These are phyloP conservation scores for Chrysotoxum bicinctum DNA, from an alignment of 2,888 invertebrate species.

Conservation along the genomic window DNA sequence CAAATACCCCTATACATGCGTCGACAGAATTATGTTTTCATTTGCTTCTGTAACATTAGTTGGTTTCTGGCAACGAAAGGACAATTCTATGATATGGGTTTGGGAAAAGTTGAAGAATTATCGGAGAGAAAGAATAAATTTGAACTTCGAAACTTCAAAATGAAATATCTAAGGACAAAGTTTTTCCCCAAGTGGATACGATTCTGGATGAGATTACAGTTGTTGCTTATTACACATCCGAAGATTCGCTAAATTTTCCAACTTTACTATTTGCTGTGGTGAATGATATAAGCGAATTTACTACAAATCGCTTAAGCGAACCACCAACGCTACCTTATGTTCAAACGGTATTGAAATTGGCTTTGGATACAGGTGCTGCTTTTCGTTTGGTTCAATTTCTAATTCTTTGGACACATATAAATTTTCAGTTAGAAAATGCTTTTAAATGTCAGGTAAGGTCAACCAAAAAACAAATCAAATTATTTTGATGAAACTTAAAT, in stretches of 20 bases:
- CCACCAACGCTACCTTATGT: slow-evolving; percentile 75
- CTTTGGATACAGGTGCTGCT: slow-evolving; percentile 76
- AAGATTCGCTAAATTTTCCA: slow-evolving; percentile 76
- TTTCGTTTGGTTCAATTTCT: slow-evolving; percentile 77
- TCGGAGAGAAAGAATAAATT: slow-evolving; percentile 75
- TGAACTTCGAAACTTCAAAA: slow-evolving; percentile 77
- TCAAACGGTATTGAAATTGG: slow-evolving; percentile 75
- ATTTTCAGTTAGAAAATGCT: slow-evolving; percentile 78
- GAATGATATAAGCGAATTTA: slow-evolving; percentile 77
- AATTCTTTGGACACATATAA: slow-evolving; percentile 77
- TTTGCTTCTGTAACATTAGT: slow-evolving; percentile 77
- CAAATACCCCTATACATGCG: too few species aligned
- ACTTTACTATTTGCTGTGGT: slow-evolving; percentile 76
- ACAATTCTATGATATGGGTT: slow-evolving; percentile 73
- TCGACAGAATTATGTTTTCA: slow-evolving; percentile 77
- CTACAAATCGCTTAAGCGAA: slow-evolving; percentile 78
- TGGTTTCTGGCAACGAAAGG: slow-evolving; percentile 75
- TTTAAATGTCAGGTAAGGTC: slow-evolving; percentile 76
- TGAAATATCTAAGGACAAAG: slow-evolving; percentile 9
- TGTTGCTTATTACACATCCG: slow-evolving; percentile 76
- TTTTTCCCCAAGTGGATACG: slow-evolving; percentile 45
- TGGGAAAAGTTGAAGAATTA: slow-evolving; percentile 74
- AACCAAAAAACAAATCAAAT: neutral
- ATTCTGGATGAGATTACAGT: slow-evolving; percentile 68
- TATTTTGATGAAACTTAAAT: too few species aligned